A percentile compares a stretch with the other conserved stretches of the same genome.
phyloP scores from a whole-genome alignment of 2,113 vertebrate genomes.

The Paradoxurus hermaphroditus region DNA sequence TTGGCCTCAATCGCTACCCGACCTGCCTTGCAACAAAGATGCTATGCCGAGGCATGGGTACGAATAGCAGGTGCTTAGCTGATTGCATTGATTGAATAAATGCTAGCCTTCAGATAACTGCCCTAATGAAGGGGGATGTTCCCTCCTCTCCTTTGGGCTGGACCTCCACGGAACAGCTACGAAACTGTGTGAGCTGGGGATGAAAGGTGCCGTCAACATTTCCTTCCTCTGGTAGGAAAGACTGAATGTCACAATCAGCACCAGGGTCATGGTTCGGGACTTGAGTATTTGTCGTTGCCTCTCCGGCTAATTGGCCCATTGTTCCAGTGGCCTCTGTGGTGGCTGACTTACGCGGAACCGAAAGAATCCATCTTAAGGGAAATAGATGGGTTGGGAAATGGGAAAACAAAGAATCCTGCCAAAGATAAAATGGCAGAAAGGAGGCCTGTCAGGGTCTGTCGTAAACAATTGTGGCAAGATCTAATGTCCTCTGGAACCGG shows the following conservation, averaged over 20 bases:
- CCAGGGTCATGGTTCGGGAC: neutral
- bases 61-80: neutral
- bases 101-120: neutral
- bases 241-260: rapidly evolving
- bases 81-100: neutral
- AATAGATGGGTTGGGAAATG: neutral
- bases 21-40: neutral
- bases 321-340: neutral
- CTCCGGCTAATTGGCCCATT: neutral
- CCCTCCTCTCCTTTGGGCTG: neutral
- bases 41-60: rapidly evolving
- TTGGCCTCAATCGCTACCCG: neutral
- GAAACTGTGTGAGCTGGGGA: neutral
- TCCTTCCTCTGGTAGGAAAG: neutral
- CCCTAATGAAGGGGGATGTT: neutral
- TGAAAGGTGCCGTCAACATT: neutral
- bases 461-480: neutral
- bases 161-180: neutral
- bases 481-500: neutral
- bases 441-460: neutral
- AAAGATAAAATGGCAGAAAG: neutral
- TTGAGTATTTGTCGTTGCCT: neutral
- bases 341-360: neutral
- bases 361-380: neutral
- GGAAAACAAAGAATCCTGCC: neutral